Percentiles rank a stretch among this genome's conserved stretches.
Conservation (phyloP, 2,888 invertebrate species). For the Chalcosyrphus nemorum region DNA sequence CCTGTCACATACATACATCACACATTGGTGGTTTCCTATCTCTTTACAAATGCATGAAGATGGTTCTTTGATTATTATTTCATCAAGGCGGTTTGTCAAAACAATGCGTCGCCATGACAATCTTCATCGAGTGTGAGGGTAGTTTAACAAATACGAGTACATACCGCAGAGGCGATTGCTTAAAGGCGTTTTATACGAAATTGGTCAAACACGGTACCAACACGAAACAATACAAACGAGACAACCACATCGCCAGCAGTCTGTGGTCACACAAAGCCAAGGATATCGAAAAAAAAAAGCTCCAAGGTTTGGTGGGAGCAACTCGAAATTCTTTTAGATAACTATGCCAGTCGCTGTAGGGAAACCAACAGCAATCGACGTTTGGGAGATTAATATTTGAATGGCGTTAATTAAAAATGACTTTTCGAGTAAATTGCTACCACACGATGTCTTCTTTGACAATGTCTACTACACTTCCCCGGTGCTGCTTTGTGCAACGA, state of each 20-base stretch:
- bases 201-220: constrained; percentile 50
- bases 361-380: constrained; percentile 48
- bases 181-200: constrained; percentile 51
- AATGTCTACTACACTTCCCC: neutral
- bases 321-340: constrained; percentile 14
- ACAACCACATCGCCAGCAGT: constrained; percentile 26
- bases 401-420: constrained; percentile 74
- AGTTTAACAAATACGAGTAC: constrained; percentile 41
- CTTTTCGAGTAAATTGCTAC: constrained; percentile 65
- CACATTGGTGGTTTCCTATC: constrained; percentile 55
- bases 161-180: constrained; percentile 35
- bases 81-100: constrained; percentile 70
- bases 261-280: constrained; percentile 25
- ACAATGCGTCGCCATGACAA: constrained; percentile 70
- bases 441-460: constrained; percentile 42
- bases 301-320: no score
- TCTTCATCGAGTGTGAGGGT: constrained; percentile 9
- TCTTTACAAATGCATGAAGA: constrained; percentile 69
- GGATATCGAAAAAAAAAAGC: neutral
- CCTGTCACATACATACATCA: constrained; percentile 47
- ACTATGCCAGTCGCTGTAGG: constrained; percentile 29
- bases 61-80: constrained; percentile 72
- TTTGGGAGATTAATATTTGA: constrained; percentile 74
- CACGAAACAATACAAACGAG: constrained; percentile 22
- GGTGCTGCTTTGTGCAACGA: constrained; percentile 26